These are phyloP conservation scores for Galbula dea DNA, from an alignment of 2,113 vertebrate species.

Conservation along the genomic window DNA sequence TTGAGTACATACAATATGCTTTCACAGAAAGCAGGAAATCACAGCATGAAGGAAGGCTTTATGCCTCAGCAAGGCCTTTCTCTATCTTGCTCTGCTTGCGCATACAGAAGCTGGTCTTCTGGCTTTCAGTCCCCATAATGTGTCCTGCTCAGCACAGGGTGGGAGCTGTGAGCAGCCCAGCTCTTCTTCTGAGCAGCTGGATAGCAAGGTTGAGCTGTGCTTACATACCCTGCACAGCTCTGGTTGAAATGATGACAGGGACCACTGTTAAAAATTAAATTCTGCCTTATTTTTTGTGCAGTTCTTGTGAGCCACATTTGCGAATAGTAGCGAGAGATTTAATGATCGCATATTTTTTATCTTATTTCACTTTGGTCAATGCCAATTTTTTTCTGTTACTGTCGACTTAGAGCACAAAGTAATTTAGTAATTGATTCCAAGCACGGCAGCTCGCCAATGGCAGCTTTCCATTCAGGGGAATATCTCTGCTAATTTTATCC, in stretches of 20 bases:
- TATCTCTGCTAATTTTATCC: constrained; percentile 99
- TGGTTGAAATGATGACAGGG: constrained; percentile 98
- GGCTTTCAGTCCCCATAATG: background rate
- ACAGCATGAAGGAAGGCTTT: background rate
- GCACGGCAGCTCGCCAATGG: constrained; percentile 88
- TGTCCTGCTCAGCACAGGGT: background rate
- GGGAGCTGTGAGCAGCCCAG: background rate
- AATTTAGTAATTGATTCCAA: constrained; percentile 99
- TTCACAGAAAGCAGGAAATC: background rate
- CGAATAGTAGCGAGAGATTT: constrained; percentile 98
- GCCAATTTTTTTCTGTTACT: constrained; percentile 99
- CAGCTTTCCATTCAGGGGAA: constrained; percentile 90
- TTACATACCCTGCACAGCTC: constrained; percentile 59
- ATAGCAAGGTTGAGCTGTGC: background rate
- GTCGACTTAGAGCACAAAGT: constrained; percentile 99
- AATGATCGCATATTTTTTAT: constrained; percentile 99
- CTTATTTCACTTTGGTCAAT: constrained; percentile 97
- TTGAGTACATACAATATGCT: rapidly evolving
- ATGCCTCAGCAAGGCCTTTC: background rate
- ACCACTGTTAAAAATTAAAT: constrained; percentile 98
- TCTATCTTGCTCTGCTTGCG: background rate
- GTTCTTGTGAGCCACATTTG: constrained; percentile 97
- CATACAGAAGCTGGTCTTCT: background rate
- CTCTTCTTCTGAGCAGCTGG: background rate
- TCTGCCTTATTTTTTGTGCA: constrained; percentile 94